Conservation (phyloP, 2,113 vertebrate species). For the Microtus montanus region DNA sequence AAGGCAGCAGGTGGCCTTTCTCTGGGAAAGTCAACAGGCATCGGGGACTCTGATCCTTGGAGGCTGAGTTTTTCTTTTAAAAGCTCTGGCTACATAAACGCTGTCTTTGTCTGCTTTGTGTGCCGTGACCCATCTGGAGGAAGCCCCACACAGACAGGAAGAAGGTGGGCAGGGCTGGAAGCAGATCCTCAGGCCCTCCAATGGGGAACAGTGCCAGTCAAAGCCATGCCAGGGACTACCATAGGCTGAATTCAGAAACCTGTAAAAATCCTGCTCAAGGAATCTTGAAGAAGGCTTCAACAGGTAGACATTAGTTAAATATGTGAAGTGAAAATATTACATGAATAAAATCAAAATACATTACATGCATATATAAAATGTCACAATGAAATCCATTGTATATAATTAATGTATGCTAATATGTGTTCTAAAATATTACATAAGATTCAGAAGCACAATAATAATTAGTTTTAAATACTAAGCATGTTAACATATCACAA, state of each 20-base stretch:
- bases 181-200: neutral
- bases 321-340: neutral
- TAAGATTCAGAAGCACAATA: neutral
- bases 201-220: neutral
- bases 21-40: neutral
- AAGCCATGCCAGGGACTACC: too few relatives aligned
- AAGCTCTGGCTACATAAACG: neutral
- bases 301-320: neutral
- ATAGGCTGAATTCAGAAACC: neutral
- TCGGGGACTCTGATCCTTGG: neutral
- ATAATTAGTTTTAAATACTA: neutral
- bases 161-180: neutral
- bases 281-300: neutral
- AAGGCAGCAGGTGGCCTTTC: neutral
- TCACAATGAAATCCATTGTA: neutral
- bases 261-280: neutral
- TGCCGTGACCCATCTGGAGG: neutral
- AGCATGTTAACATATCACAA: neutral
- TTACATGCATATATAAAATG: neutral
- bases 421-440: neutral
- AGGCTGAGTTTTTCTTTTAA: neutral
- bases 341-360: neutral
- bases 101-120: neutral
- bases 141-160: neutral
- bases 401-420: neutral